Percentiles rank a stretch among this genome's conserved stretches.
phyloP scores from a whole-genome alignment of 2,797 vertebrate species.

The Siniperca undulata region DNA sequence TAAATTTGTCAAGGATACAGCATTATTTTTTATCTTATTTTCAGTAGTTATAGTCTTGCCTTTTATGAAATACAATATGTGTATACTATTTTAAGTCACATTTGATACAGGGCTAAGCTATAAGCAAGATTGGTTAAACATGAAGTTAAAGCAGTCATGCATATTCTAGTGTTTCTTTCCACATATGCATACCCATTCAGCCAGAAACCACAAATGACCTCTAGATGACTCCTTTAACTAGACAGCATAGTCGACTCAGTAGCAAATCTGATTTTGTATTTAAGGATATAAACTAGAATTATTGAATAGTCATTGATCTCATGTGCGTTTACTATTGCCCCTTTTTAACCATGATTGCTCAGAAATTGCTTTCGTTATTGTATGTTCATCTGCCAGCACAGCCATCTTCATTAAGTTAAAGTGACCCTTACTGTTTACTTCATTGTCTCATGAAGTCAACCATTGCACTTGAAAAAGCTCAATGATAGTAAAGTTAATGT shows the following conservation, averaged over 20 bases:
- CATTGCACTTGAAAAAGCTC: slow-evolving; percentile 70
- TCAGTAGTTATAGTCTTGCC: not conserved
- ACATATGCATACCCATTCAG: slow-evolving; percentile 70
- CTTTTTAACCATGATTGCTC: slow-evolving; percentile 15
- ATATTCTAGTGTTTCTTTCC: slow-evolving; percentile 77
- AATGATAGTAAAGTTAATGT: slow-evolving; percentile 76
- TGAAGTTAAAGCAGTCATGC: slow-evolving; percentile 77
- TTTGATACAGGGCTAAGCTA: slow-evolving; percentile 38
- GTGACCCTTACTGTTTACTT: slow-evolving; percentile 44
- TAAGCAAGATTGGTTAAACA: slow-evolving; percentile 61
- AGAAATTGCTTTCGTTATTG: not conserved
- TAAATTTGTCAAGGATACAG: slow-evolving; percentile 46
- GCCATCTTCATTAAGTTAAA: slow-evolving; percentile 14
- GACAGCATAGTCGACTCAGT: slow-evolving; percentile 38
- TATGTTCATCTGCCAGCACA: slow-evolving; percentile 5
- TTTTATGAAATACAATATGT: slow-evolving; percentile 31
- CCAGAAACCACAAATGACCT: slow-evolving; percentile 75
- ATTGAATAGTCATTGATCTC: slow-evolving; percentile 21
- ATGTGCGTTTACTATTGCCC: not conserved
- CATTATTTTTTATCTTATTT: slow-evolving; percentile 46
- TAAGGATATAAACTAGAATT: slow-evolving; percentile 29
- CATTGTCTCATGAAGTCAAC: slow-evolving; percentile 70
- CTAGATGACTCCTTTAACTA: slow-evolving; percentile 73
- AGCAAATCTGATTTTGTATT: slow-evolving; percentile 39
- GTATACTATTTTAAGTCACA: slow-evolving; percentile 33